Evolutionary conservation across 2,113 vertebrate genomes (phyloP).

Genomic region (Ctenodactylus gundi): DNA sequence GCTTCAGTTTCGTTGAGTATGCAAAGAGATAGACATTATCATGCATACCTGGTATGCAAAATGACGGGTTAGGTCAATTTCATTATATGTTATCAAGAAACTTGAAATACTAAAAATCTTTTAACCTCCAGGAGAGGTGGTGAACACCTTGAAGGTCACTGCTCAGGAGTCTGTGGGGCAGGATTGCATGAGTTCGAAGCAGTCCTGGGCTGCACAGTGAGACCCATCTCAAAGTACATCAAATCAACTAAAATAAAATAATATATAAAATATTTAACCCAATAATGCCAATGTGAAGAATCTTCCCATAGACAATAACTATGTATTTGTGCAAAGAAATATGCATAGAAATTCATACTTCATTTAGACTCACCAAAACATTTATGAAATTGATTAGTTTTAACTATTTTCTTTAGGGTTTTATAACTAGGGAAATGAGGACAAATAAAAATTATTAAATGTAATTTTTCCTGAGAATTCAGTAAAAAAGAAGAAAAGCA

Average conservation of each 20-base stretch:
- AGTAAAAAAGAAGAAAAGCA: background rate
- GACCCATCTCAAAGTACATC: too few species aligned
- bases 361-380: background rate
- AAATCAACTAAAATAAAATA: too few species aligned
- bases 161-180: too few species aligned
- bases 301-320: slow-evolving; percentile 15
- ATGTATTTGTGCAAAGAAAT: background rate
- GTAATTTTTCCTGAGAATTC: slow-evolving; percentile 3
- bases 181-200: too few species aligned
- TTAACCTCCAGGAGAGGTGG: too few species aligned
- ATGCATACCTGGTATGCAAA: background rate
- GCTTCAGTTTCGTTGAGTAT: background rate
- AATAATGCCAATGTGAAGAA: background rate
- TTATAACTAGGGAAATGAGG: background rate
- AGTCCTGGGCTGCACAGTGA: too few species aligned
- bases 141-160: too few species aligned
- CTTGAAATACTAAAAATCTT: slow-evolving; percentile 27
- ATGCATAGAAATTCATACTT: background rate
- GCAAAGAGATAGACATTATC: background rate
- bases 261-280: background rate
- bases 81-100: background rate
- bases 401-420: background rate
- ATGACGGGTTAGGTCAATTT: background rate
- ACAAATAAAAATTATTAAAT: background rate
- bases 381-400: background rate